A percentile compares a stretch with the other conserved stretches of the same genome.
phyloP scores from a whole-genome alignment of 2,113 vertebrate species.

The Numida meleagris region DNA sequence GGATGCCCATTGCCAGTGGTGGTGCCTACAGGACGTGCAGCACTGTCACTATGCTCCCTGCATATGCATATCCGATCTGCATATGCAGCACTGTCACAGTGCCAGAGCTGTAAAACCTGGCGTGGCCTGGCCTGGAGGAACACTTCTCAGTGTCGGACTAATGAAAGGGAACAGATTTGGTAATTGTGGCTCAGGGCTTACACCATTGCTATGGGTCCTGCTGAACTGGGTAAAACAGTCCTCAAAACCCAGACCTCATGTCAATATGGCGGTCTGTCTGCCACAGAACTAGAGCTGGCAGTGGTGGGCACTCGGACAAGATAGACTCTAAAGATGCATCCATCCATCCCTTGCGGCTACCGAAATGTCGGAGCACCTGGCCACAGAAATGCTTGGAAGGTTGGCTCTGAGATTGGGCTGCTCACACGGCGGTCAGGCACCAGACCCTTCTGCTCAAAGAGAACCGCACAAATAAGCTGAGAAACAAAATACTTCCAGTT shows the following conservation, averaged over 20 bases:
- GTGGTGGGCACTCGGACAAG: background rate
- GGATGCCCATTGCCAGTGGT: accelerated
- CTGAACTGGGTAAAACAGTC: background rate
- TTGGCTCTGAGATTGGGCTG: background rate
- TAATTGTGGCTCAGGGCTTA: background rate
- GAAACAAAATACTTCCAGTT: background rate
- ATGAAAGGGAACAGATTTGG: background rate
- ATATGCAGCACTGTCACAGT: background rate
- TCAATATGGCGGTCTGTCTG: background rate
- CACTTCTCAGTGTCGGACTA: background rate
- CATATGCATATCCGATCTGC: too few species aligned
- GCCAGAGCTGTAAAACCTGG: background rate
- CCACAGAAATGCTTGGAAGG: background rate
- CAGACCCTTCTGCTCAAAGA: background rate
- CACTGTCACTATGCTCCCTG: background rate
- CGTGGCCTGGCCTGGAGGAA: background rate
- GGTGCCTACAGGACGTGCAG: background rate
- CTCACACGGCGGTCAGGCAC: background rate
- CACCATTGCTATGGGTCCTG: background rate
- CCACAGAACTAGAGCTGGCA: background rate
- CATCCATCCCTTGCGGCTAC: background rate
- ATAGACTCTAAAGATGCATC: background rate
- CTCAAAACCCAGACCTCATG: background rate
- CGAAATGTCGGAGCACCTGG: background rate
- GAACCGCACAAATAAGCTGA: background rate